Percentiles rank a stretch among this genome's conserved stretches.
phyloP scores from a whole-genome alignment of 2,113 vertebrate species.

The Cyanistes caeruleus region DNA sequence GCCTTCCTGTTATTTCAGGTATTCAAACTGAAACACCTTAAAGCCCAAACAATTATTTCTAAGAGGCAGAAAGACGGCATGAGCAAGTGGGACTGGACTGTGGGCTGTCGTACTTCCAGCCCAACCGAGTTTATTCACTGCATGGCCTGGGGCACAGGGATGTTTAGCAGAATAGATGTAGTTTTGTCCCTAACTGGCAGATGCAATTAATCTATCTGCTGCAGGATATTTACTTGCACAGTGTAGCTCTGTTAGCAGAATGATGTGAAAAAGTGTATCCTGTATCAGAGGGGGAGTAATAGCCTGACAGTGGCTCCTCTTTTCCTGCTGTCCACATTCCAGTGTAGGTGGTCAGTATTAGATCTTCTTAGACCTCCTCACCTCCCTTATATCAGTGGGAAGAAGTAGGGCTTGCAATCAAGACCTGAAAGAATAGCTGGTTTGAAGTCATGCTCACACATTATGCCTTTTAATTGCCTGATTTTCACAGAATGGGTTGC shows the following conservation, averaged over 20 bases:
- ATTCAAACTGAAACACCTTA: not conserved
- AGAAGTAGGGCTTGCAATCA: not conserved
- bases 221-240: conserved; percentile 8
- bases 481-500: conserved; percentile 22
- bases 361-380: not conserved
- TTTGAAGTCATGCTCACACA: not conserved
- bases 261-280: not conserved
- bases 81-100: not conserved
- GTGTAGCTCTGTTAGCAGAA: not conserved
- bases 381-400: not conserved
- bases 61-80: not conserved
- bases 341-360: not conserved
- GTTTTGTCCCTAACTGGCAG: not conserved
- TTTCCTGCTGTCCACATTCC: not conserved
- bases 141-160: not conserved
- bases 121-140: not conserved
- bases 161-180: not conserved
- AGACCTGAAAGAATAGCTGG: not conserved
- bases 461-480: conserved; percentile 21
- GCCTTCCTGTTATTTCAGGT: conserved; percentile 32
- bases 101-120: not conserved
- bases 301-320: not conserved
- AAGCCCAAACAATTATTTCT: not conserved
- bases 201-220: not conserved
- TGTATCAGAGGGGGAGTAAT: not conserved